Percentiles rank a stretch among this genome's conserved stretches.
phyloP scores from a whole-genome alignment of 2,113 vertebrate genomes.

The Prinia subflava region DNA sequence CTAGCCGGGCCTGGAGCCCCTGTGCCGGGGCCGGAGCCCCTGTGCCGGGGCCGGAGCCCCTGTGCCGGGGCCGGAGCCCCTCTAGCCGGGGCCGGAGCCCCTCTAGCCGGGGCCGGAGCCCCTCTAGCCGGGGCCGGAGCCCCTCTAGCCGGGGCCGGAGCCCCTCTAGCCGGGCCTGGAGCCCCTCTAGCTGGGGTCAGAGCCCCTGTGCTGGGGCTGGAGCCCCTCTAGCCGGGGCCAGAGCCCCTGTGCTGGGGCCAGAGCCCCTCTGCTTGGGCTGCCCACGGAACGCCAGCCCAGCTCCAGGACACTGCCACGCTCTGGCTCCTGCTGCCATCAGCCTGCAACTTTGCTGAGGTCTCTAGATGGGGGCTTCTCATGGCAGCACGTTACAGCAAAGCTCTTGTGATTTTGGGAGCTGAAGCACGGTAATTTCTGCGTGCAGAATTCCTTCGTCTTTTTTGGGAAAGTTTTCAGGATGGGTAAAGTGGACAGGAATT shows the following conservation, averaged over 20 bases:
- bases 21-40: too few species aligned
- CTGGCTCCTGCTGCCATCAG: accelerated
- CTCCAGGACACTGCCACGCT: accelerated
- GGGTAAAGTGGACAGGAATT: not conserved
- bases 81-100: too few species aligned
- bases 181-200: too few species aligned
- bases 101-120: too few species aligned
- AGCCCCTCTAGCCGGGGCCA: too few species aligned
- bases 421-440: not conserved
- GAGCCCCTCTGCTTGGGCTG: not conserved
- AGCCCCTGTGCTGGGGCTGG: not conserved
- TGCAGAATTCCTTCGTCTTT: not conserved
- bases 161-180: too few species aligned
- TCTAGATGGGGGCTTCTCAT: not conserved
- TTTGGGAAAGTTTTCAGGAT: not conserved
- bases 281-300: accelerated
- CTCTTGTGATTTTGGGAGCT: not conserved
- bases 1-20: too few species aligned
- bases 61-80: not conserved
- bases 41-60: too few species aligned
- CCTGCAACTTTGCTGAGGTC: not conserved
- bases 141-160: too few species aligned
- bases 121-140: not conserved
- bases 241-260: too few species aligned
- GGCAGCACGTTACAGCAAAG: not conserved